Percentiles rank a stretch among this genome's conserved stretches.
phyloP scores from a whole-genome alignment of 2,113 vertebrate genomes.

The Muntiacus reevesi region DNA sequence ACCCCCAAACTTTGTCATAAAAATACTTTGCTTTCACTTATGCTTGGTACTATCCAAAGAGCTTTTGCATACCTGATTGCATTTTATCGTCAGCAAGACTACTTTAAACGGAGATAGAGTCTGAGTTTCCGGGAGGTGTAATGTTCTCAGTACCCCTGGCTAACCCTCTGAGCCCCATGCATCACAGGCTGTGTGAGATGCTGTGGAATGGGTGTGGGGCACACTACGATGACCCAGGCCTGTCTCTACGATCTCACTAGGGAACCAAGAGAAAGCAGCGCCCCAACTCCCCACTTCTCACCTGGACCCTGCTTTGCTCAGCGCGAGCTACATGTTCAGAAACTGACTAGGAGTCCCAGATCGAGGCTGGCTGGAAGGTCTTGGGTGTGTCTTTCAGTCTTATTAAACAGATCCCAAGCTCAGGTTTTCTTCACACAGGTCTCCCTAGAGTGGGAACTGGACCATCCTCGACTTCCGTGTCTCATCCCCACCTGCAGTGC shows the following conservation, averaged over 20 bases:
- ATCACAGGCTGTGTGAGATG: accelerated
- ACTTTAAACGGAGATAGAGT: neutral
- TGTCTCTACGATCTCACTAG: neutral
- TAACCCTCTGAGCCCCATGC: neutral
- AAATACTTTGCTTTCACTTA: too few species aligned
- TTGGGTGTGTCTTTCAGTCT: neutral
- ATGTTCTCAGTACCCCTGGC: neutral
- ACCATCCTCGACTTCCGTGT: neutral
- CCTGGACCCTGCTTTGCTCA: neutral
- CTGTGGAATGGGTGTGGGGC: neutral
- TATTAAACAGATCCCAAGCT: neutral
- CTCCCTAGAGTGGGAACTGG: neutral
- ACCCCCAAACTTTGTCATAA: too few species aligned
- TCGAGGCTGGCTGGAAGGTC: neutral
- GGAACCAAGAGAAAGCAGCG: accelerated
- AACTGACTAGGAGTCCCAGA: neutral
- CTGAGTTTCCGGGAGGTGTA: neutral
- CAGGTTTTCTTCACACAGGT: too few species aligned
- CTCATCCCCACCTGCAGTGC: accelerated
- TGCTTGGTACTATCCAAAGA: neutral
- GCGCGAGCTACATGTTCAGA: neutral
- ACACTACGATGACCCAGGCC: neutral
- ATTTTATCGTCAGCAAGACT: neutral
- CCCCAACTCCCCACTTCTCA: neutral
- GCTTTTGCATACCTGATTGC: too few species aligned